Conservation (phyloP, 2,113 vertebrate species). For the Cepphus grylle region DNA sequence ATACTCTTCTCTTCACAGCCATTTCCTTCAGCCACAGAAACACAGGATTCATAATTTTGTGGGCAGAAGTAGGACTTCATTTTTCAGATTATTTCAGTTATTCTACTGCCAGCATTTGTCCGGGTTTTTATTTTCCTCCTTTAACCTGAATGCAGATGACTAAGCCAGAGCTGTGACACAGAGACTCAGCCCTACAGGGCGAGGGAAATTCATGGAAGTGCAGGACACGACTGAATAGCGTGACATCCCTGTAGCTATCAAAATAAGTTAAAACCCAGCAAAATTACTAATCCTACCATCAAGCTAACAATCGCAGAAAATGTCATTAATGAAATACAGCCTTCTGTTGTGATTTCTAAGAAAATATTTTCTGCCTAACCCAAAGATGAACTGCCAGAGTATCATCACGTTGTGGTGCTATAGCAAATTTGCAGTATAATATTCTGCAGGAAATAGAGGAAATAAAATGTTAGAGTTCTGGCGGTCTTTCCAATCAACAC, state of each 20-base stretch:
- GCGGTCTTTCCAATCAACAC: not conserved
- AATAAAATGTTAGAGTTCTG: not conserved
- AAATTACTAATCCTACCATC: not conserved
- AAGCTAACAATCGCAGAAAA: not conserved
- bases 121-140: not conserved
- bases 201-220: not conserved
- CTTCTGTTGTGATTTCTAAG: not conserved
- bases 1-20: not conserved
- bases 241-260: not conserved
- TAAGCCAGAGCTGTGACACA: not conserved
- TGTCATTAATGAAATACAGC: not conserved
- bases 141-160: not conserved
- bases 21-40: not conserved
- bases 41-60: not conserved
- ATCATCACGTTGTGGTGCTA: not conserved
- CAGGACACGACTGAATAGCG: not conserved
- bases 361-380: not conserved
- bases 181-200: not conserved
- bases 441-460: not conserved
- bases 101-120: not conserved
- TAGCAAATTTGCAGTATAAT: not conserved
- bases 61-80: not conserved
- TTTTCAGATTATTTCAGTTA: conserved; percentile 28
- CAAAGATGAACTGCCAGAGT: not conserved
- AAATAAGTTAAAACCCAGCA: not conserved